phyloP scores from a whole-genome alignment of 2,113 vertebrate species.

The Stomatorhinus ivindoensis region DNA sequence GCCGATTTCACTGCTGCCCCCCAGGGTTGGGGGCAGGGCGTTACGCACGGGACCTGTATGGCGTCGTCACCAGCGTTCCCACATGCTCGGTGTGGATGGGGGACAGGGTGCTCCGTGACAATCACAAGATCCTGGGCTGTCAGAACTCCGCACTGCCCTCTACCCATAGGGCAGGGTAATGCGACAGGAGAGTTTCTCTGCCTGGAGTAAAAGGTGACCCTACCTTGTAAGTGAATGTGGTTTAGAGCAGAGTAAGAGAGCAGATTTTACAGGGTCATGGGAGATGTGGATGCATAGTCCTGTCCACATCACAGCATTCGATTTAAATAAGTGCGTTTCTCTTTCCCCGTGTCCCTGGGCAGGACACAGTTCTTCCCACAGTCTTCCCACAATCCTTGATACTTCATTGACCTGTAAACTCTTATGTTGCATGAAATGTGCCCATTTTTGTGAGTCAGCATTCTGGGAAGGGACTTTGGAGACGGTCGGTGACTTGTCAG shows the following conservation, averaged over 20 bases:
- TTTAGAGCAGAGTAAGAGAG: not conserved
- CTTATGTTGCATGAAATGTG: not conserved
- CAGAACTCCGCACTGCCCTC: not conserved
- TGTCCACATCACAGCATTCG: not conserved
- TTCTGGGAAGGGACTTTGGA: not conserved
- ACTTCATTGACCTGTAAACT: not conserved
- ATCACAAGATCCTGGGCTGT: not conserved
- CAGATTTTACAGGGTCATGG: not conserved
- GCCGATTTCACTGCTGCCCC: not conserved
- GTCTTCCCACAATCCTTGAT: not conserved
- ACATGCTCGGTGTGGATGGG: not conserved
- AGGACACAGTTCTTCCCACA: not conserved
- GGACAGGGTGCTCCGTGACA: not conserved
- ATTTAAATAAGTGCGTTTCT: not conserved
- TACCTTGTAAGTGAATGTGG: not conserved
- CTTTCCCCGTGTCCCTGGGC: not conserved
- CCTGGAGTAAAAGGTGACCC: not conserved
- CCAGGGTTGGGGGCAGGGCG: not conserved
- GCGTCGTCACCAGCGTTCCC: not conserved
- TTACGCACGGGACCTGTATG: not conserved
- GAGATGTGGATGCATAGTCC: not conserved
- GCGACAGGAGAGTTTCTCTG: not conserved
- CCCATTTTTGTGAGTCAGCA: not conserved
- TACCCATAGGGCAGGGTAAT: not conserved
- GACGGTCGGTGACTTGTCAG: not conserved